A percentile compares a stretch with the other conserved stretches of the same genome.
Evolutionary conservation across 2,113 vertebrate species (phyloP).

Genomic region (Empidonax alnorum): DNA sequence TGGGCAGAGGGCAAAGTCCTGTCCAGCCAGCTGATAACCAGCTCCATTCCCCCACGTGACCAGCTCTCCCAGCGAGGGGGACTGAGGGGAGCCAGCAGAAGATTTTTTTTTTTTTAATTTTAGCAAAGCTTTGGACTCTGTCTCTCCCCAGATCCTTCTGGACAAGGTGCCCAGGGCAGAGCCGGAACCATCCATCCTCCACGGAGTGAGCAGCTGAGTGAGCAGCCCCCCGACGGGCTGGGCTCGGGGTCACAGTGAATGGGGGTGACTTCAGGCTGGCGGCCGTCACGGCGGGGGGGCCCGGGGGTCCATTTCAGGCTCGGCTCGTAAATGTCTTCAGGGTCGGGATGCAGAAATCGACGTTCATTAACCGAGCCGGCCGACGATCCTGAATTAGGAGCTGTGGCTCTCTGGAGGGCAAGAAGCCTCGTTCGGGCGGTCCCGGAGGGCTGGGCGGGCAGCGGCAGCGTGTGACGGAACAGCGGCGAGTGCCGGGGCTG

Average conservation of each 20-base stretch:
- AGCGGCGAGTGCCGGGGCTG: no score
- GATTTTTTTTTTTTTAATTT: not conserved
- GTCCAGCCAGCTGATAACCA: no score
- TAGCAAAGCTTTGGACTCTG: not conserved
- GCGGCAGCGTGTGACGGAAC: not conserved
- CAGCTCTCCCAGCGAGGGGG: not conserved
- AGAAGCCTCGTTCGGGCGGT: not conserved
- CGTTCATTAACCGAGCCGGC: accelerated
- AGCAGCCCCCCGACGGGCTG: not conserved
- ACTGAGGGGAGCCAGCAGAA: not conserved
- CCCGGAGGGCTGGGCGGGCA: not conserved
- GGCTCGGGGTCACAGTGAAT: not conserved
- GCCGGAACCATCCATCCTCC: not conserved
- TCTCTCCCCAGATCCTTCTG: no score
- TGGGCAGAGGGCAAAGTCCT: not conserved
- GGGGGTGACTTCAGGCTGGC: not conserved
- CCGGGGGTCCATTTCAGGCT: not conserved
- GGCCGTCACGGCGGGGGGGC: no score
- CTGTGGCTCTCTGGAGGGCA: no score
- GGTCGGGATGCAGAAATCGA: not conserved
- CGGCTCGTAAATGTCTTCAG: not conserved
- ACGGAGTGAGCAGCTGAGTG: no score
- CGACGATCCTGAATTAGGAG: not conserved
- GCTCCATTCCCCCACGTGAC: no score
- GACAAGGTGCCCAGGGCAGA: no score